These are phyloP conservation scores for Lagopus muta DNA, from an alignment of 2,113 vertebrate species.

Conservation along the genomic window DNA sequence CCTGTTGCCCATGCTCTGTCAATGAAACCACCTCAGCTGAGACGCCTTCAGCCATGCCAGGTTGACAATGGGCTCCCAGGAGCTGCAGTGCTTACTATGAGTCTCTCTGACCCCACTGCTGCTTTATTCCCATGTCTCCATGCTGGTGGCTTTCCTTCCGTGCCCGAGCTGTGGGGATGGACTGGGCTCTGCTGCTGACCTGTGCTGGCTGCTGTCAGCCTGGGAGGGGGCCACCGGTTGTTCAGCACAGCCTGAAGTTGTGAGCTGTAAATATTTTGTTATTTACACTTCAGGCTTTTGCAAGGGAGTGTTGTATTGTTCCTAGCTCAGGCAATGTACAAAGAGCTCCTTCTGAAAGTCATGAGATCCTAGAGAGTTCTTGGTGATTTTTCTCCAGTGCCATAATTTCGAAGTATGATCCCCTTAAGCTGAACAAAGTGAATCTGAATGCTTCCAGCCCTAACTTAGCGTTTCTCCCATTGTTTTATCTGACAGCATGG, in stretches of 20 bases:
- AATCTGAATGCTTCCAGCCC: background rate
- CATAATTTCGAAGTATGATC: background rate
- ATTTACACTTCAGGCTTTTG: background rate
- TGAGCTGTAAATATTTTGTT: background rate
- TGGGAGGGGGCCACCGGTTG: background rate
- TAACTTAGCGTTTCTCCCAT: background rate
- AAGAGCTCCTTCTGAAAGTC: background rate
- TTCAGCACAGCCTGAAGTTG: background rate
- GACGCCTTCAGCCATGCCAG: background rate
- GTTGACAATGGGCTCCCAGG: background rate
- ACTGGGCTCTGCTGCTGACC: background rate
- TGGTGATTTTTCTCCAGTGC: background rate
- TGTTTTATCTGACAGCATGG: background rate
- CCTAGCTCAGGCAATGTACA: background rate
- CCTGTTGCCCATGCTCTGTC: background rate
- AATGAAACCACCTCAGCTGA: conserved; percentile 30
- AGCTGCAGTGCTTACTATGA: conserved; percentile 13
- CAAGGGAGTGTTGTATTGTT: background rate
- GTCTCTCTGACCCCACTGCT: background rate
- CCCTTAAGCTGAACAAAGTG: background rate
- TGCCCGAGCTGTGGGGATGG: background rate
- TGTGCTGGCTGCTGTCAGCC: background rate
- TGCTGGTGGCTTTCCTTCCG: background rate
- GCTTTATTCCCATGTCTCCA: background rate
- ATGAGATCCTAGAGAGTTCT: background rate